phyloP scores from a whole-genome alignment of 2,888 invertebrate species.

The Bruchidius siliquastri region DNA sequence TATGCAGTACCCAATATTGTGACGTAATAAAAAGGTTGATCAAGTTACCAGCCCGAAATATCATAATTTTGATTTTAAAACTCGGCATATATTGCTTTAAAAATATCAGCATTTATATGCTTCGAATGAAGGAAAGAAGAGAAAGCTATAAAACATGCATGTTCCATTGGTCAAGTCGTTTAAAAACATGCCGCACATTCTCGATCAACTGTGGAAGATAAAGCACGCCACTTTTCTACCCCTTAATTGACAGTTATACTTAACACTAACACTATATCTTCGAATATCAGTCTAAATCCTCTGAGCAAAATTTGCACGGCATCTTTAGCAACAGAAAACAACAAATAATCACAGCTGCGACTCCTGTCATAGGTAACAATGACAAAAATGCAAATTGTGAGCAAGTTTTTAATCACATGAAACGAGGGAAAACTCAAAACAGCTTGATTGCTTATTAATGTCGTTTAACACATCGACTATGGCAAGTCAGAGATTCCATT shows the following conservation, averaged over 20 bases:
- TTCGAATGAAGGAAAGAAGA: conserved; percentile 33
- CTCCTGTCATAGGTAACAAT: too few relatives aligned
- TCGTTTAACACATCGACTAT: too few relatives aligned
- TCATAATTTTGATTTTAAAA: conserved; percentile 19
- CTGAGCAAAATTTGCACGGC: background rate
- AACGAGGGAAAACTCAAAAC: too few relatives aligned
- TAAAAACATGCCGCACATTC: background rate
- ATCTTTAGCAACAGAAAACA: background rate
- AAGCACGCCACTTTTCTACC: conserved; percentile 1
- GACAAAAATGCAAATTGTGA: too few relatives aligned
- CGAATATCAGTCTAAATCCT: background rate
- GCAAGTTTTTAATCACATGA: too few relatives aligned
- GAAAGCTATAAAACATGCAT: conserved; percentile 40
- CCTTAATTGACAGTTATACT: background rate
- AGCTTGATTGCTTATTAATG: too few relatives aligned
- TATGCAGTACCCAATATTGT: too few relatives aligned
- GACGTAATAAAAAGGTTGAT: too few relatives aligned
- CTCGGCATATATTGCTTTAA: conserved; percentile 47
- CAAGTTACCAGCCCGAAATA: conserved; percentile 20
- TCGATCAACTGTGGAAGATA: background rate
- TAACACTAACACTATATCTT: background rate
- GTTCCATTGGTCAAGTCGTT: conserved; percentile 16
- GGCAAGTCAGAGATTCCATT: too few relatives aligned
- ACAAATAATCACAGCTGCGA: too few relatives aligned
- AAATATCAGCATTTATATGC: conserved; percentile 44